Base-by-base conservation (phyloP, 2,888 invertebrate species). In the Agelastica alni region DNA sequence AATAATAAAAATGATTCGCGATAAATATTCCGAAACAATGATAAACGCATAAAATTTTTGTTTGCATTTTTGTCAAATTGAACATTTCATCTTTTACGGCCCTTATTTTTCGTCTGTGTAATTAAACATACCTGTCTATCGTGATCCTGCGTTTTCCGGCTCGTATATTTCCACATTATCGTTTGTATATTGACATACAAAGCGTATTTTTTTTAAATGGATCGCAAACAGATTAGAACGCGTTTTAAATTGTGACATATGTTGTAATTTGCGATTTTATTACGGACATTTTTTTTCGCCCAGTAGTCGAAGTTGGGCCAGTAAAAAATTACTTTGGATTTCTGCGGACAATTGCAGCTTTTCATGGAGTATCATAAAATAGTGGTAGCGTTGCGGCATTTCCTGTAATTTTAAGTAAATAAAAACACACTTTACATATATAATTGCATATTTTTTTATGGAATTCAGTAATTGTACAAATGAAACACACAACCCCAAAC, bases 171-270 rank as follows among this genome's bases (percentile, higher is more conserved):
- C 30, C 51, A 43, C 43, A 48, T 53, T 48, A 53, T 53, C 47
- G 48, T 34, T 32, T 42, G 31, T 51, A 42, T 56, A 56, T 56
- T 51, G 56, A 47, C 51, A 47, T n/a, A n/a, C 36, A 20, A 51
- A 34, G 56, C 51, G n/a, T n/a, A n/a, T n/a, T n/a, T 51, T 46
- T 56, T 56, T 47, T 34, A 43, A 56, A 56, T 51, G 51, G 46
- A 51, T 51, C 37, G 22, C 46, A 56, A 42, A 42, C 49, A 43
- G 56, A 56, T 56, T 51, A 56, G 43, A 56, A 37, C 51, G n/a
- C n/a, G 47, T 20, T 51, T 56, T 47, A 43, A 51, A 56, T 51
- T 36, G 56, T 47, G 51, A 55, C 46, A 51, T 55, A 51, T 51
- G 41, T 46, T 44, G 46, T 43, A 46, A 51, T 55, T 41, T 51